Evolutionary conservation across 2,113 vertebrate species (phyloP).

Genomic region (Sialia sialis): DNA sequence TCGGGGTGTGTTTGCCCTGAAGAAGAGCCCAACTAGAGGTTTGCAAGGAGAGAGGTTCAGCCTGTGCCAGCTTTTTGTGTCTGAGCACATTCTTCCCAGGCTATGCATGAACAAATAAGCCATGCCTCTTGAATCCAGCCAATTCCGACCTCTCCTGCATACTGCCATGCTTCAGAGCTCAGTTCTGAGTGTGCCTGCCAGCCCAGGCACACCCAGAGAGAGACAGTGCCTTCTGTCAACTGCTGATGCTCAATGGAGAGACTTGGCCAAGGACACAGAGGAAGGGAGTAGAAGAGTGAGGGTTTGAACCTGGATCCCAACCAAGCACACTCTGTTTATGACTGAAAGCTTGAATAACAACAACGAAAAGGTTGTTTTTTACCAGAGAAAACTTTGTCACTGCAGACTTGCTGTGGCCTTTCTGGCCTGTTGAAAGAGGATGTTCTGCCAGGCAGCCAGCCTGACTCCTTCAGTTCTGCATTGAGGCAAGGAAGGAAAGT

Average conservation of each 20-base stretch:
- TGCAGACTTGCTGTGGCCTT: background rate
- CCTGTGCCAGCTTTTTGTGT: background rate
- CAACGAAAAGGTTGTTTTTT: background rate
- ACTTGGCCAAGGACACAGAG: background rate
- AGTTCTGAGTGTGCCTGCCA: conserved; percentile 46
- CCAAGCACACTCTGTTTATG: background rate
- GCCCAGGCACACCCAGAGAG: background rate
- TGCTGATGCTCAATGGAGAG: background rate
- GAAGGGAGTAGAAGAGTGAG: background rate
- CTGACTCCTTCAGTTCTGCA: background rate
- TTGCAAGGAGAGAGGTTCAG: background rate
- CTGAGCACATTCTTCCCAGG: background rate
- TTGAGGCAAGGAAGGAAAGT: background rate
- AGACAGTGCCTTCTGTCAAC: conserved; percentile 17
- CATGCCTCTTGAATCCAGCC: background rate
- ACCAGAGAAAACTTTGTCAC: background rate
- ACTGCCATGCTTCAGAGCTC: conserved; percentile 23
- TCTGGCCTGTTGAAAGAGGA: background rate
- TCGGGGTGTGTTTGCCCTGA: background rate
- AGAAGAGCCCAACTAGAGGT: background rate
- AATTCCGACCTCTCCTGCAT: background rate
- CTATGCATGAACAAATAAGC: background rate
- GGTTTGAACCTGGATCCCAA: conserved; percentile 19
- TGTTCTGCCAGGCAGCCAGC: conserved; percentile 9
- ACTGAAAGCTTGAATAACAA: conserved; percentile 17